Evolutionary conservation across 2,113 vertebrate species (phyloP).

Genomic region (Scomber colias): DNA sequence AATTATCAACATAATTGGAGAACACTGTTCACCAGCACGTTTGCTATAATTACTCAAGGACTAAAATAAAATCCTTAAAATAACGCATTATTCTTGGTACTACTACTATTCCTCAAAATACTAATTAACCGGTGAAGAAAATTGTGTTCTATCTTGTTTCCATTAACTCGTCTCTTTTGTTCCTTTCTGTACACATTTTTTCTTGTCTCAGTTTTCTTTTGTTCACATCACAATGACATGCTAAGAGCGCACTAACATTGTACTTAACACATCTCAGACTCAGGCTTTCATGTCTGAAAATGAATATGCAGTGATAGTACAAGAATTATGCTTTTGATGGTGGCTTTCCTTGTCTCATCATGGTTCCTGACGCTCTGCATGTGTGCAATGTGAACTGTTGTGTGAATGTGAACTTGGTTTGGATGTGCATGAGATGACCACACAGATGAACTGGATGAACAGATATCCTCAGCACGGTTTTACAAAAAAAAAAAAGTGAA

Average conservation of each 20-base stretch:
- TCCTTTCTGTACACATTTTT: slow-evolving; percentile 58
- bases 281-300: slow-evolving; percentile 56
- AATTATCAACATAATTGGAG: slow-evolving; percentile 57
- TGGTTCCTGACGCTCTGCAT: slow-evolving; percentile 18
- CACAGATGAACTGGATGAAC: slow-evolving; percentile 53
- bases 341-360: slow-evolving; percentile 27
- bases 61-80: slow-evolving; percentile 52
- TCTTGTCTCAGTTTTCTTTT: slow-evolving; percentile 63
- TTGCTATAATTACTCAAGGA: slow-evolving; percentile 39
- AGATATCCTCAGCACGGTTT: slow-evolving; percentile 48
- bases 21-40: slow-evolving; percentile 21
- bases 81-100: slow-evolving; percentile 43
- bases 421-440: slow-evolving; percentile 44
- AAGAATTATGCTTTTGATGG: slow-evolving; percentile 50
- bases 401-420: slow-evolving; percentile 24
- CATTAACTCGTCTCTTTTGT: slow-evolving; percentile 61
- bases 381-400: slow-evolving; percentile 46
- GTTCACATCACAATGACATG: slow-evolving; percentile 64
- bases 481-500: slow-evolving; percentile 39
- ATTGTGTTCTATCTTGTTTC: slow-evolving; percentile 59
- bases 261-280: slow-evolving; percentile 49
- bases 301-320: slow-evolving; percentile 52
- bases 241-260: slow-evolving; percentile 47
- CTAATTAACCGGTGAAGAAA: slow-evolving; percentile 50
- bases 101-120: slow-evolving; percentile 48